Base-by-base conservation (phyloP, 2,113 vertebrate species). In the Xiphias gladius region DNA sequence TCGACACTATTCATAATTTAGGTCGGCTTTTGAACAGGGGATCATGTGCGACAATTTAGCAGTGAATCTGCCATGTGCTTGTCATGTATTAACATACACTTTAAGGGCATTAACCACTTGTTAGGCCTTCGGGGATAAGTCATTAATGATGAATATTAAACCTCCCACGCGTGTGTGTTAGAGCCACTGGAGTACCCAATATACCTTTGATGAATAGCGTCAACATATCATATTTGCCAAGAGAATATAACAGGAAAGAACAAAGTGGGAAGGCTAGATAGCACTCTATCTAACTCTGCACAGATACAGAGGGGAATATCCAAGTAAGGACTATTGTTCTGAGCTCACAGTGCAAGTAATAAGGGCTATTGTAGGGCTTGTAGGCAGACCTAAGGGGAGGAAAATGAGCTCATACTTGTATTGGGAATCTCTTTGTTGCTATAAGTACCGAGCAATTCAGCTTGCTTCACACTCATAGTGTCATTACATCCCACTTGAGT, bases 401-500 rank as follows among this genome's bases (percentile, higher is more conserved):
- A 26, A 84, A 71, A 86, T 79, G n/a, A 81, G 63, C 80, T 73
- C 64, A 82, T 84, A 77, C 78, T 73, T 39, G 74, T 59, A 75
- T 77, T 41, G 59, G 83, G 65, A 73, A 82, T 73, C 37, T 87
- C 76, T 90, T 80, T 79, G 79, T 86, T 67, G 24, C 84, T 43
- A 1, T 67, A 80, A 91, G 79, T 71, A 68, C 74, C 50, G 55
- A 46, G 64, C 65, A 74, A 74, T 89, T 84, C 71, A 79, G 46
- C 64, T 26, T 62, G 70, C 54, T 65, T 80, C 80, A 73, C 20
- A 0, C 79, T 57, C 77, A 66, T 22, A 35, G 76, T 73, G 74
- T 85, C 83, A 88, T 89, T 79, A 88, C 80, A 79, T 82, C 61
- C 82, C 69, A 80, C 75, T 88, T 58, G 65, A 86, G 80, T 80